Percentiles rank a stretch among this genome's conserved stretches.
These are phyloP conservation scores for Phoxinus phoxinus DNA, from an alignment of 2,113 vertebrate species.

Conservation along the genomic window DNA sequence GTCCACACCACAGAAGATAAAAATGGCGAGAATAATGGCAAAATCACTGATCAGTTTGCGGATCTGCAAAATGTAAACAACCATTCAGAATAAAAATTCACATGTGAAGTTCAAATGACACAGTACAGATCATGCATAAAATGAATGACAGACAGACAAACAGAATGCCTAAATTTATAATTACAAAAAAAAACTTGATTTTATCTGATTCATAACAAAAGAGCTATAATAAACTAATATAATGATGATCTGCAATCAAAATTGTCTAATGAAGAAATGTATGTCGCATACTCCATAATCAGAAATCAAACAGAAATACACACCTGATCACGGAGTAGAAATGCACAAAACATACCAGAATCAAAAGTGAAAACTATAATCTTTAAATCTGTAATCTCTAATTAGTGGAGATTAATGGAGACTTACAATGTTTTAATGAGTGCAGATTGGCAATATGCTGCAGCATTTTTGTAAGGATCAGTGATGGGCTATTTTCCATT, in stretches of 20 bases:
- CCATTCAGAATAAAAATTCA: neutral
- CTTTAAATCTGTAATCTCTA: slow-evolving; percentile 35
- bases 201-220: too few relatives aligned
- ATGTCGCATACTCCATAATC: neutral
- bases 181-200: too few relatives aligned
- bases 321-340: neutral
- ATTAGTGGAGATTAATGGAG: slow-evolving; percentile 39
- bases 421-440: slow-evolving; percentile 42
- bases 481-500: slow-evolving; percentile 37
- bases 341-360: neutral
- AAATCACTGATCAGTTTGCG: slow-evolving; percentile 98
- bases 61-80: slow-evolving; percentile 75
- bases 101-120: neutral
- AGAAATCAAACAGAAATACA: neutral
- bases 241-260: neutral
- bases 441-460: slow-evolving; percentile 3
- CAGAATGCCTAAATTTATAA: too few relatives aligned
- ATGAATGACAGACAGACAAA: fast-evolving
- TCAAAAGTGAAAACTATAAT: slow-evolving; percentile 5
- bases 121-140: neutral
- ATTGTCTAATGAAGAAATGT: neutral
- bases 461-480: slow-evolving; percentile 44
- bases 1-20: slow-evolving; percentile 94
- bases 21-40: slow-evolving; percentile 93
- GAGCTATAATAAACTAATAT: too few relatives aligned